phyloP scores from a whole-genome alignment of 2,113 vertebrate species.

The Podarcis cretensis region DNA sequence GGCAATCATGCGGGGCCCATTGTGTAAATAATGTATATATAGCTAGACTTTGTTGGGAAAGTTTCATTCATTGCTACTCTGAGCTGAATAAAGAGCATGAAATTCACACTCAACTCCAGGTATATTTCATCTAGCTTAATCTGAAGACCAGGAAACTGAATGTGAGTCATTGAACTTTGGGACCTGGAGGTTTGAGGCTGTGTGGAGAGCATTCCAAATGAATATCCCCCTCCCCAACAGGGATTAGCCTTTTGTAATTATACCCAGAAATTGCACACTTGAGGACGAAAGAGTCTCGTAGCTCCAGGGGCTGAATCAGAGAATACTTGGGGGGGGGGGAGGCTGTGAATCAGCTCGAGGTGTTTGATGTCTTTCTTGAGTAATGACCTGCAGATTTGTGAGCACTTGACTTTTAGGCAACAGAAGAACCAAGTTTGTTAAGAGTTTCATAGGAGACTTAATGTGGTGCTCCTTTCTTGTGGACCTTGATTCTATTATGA shows the following conservation, averaged over 20 bases:
- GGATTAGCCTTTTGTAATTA: neutral
- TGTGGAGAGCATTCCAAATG: neutral
- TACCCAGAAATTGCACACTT: neutral
- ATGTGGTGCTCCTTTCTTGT: neutral
- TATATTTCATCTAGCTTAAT: neutral
- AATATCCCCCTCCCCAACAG: neutral
- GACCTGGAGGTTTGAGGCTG: neutral
- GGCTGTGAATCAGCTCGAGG: neutral
- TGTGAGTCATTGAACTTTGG: neutral
- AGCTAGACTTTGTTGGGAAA: too few relatives aligned
- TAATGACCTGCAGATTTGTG: neutral
- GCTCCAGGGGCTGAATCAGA: neutral
- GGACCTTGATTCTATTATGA: too few relatives aligned
- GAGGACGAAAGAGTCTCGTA: neutral
- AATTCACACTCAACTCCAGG: too few relatives aligned
- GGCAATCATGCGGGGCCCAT: too few relatives aligned
- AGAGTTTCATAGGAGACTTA: neutral
- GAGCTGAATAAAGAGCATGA: too few relatives aligned
- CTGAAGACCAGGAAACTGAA: neutral
- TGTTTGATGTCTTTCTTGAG: neutral
- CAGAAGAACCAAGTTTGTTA: neutral
- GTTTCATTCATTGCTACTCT: too few relatives aligned
- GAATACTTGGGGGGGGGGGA: neutral
- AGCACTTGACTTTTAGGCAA: neutral
- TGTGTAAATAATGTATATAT: too few relatives aligned